These are phyloP conservation scores for Stylophora pistillata DNA, from an alignment of 64 coral and sea anemone species.

Conservation along the genomic window DNA sequence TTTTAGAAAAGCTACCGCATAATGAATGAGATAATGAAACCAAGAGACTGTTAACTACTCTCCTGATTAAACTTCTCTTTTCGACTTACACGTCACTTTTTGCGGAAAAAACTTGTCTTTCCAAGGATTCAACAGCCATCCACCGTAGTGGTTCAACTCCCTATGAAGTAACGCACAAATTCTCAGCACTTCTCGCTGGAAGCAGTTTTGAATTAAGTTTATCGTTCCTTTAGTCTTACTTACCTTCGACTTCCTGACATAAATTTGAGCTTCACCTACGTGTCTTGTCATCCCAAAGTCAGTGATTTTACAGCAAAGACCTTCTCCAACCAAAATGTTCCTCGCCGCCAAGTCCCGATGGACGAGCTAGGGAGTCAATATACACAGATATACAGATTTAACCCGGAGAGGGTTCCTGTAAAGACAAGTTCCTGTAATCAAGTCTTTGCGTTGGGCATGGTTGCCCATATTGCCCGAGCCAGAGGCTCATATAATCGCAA, in stretches of 20 bases:
- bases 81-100: conserved; percentile 51
- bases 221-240: background rate
- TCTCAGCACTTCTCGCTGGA: no score
- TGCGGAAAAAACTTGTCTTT: conserved; percentile 2
- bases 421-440: no score
- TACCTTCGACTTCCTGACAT: conserved; percentile 53
- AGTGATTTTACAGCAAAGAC: conserved; percentile 56
- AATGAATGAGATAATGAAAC: background rate
- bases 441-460: no score
- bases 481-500: no score
- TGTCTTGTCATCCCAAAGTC: conserved; percentile 83
- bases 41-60: background rate
- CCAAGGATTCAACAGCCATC: conserved; percentile 42
- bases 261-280: conserved; percentile 51
- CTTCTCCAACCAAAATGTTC: conserved; percentile 53
- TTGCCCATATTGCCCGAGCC: no score
- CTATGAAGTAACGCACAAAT: background rate
- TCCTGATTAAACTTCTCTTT: background rate
- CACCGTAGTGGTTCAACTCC: conserved; percentile 32
- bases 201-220: no score
- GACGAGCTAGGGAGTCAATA: conserved; percentile 16
- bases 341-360: conserved; percentile 68
- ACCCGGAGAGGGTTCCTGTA: no score
- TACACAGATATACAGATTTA: no score
- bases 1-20: background rate